Evolutionary conservation across 2,888 invertebrate genomes (phyloP), one percentile per base, ranked within the genome.

Genomic region (Drosophila multiciliata): DNA sequence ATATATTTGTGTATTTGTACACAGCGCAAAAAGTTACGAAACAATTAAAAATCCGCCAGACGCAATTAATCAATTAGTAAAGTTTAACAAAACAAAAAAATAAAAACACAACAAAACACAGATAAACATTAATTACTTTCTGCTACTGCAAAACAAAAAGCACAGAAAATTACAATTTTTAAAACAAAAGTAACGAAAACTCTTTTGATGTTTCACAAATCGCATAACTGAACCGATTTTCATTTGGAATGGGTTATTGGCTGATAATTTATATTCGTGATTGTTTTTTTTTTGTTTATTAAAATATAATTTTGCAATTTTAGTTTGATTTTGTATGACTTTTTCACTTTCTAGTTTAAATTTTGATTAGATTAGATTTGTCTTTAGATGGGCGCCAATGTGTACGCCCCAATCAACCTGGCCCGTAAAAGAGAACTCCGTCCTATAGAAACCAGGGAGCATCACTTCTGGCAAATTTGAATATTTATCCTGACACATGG

Each of bases 51-150:
- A 42, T 20, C 15, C 42, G 11, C 15, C 32, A 42, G 73, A 69
- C 62, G 57, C 42, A 75, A 83, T 83, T 73, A 83, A 73, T 83
- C 69, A 83, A 85, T 83, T 78, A 68, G 52, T 49, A 62, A 71
- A 87, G 64, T 63, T 60, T 29, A 48, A 35, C 29, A 48, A 45
- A 15, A 45, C 6, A 45, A 4, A 15, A 45, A 4, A 53, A 45
- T 53, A n/a, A 1, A 35, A 38, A 17, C 23, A 23, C 11, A 33
- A 17, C 8, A 23, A 38, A 29, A 57, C 20, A 20, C 53, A 38
- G 40, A 40, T 29, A 48, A 38, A 48, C 15, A 57, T 57, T 57
- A 57, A 40, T 57, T 29, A 42, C 20, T 32, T 42, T 20, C 6
- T 15, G 42, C 20, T 42, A 20, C 20, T 42, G 57, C 20, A 49